Base-by-base conservation (phyloP, 2,797 vertebrate species). In the Pempheris klunzingeri region DNA sequence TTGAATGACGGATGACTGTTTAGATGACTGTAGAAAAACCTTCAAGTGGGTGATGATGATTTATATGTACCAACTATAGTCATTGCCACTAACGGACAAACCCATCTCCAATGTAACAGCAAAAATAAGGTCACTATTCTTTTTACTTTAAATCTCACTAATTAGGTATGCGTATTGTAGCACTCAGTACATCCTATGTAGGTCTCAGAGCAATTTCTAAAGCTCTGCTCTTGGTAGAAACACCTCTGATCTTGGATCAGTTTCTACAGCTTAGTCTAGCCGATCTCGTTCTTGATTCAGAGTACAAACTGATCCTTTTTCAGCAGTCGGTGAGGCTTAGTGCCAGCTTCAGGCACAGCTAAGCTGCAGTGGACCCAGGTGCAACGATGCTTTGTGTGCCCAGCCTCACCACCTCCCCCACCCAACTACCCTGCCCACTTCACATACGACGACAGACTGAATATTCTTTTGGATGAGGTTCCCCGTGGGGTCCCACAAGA, bases 291-390 rank as follows among this genome's bases (percentile, higher is more conserved):
- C 61, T 78, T 79, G 53, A 63, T 62, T 77, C 62, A 69, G 53
- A 72, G 72, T 67, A 55, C 68, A 62, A 77, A 80, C 74, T 71
- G 39, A 80, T 70, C 60, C 46, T 39, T 54, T 84, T 65, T 61
- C 60, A 68, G 59, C 77, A 41, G 50, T 67, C 64, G 74, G 36
- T 12, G 2, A 52, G 69, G 49, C 77, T 74, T 12, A 36, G 20
- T 67, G 66, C 57, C 71, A 80, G 82, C 53, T 66, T 68, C 59
- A 79, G 61, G 49, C 54, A 61, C 43, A 53, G 64, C 78, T 66
- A 30, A 44, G 54, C 65, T 50, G 70, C 41, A 82, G 41, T 52
- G 71, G 62, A 85, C 84, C 71, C 83, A 86, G 79, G 77, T 87
- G 81, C 53, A 78, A 32, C 58, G 55, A 72, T 63, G 60, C 63